Evolutionary conservation across 2,113 vertebrate genomes (phyloP).

Genomic region (Menura novaehollandiae): DNA sequence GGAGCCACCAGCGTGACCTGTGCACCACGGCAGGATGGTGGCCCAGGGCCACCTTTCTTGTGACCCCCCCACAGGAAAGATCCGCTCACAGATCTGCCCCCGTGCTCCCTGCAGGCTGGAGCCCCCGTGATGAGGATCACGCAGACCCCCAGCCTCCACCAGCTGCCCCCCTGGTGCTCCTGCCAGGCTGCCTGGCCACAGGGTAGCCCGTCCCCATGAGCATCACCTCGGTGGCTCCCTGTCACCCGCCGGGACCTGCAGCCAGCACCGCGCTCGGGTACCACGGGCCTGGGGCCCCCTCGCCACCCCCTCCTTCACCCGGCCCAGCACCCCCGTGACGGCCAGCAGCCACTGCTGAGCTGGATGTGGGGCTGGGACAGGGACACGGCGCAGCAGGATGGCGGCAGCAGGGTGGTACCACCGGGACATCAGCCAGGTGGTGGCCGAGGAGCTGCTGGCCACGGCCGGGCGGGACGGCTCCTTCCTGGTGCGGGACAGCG

Average conservation of each 20-base stretch:
- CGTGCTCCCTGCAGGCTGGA: neutral
- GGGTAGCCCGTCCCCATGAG: neutral
- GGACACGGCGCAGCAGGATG: slow-evolving; percentile 58
- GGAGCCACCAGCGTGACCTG: neutral
- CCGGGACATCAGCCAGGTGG: slow-evolving; percentile 83
- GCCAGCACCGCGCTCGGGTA: accelerated
- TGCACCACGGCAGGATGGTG: neutral
- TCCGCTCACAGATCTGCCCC: accelerated
- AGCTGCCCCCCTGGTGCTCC: neutral
- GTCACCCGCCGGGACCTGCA: neutral
- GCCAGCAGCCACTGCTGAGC: neutral
- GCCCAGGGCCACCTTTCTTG: neutral
- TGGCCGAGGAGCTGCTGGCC: slow-evolving; percentile 83
- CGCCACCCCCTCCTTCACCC: accelerated
- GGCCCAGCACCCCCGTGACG: accelerated
- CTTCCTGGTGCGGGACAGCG: slow-evolving; percentile 88
- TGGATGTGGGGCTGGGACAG: neutral
- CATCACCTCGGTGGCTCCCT: neutral
- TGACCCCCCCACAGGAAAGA: accelerated
- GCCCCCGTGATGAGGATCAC: neutral
- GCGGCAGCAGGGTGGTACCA: slow-evolving; percentile 83
- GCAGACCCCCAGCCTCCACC: neutral
- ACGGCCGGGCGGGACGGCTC: slow-evolving; percentile 82
- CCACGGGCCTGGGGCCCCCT: neutral
- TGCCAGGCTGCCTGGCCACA: neutral